These are phyloP conservation scores for Menidia beryllina DNA, from an alignment of 2,113 vertebrate genomes.

Conservation along the genomic window DNA sequence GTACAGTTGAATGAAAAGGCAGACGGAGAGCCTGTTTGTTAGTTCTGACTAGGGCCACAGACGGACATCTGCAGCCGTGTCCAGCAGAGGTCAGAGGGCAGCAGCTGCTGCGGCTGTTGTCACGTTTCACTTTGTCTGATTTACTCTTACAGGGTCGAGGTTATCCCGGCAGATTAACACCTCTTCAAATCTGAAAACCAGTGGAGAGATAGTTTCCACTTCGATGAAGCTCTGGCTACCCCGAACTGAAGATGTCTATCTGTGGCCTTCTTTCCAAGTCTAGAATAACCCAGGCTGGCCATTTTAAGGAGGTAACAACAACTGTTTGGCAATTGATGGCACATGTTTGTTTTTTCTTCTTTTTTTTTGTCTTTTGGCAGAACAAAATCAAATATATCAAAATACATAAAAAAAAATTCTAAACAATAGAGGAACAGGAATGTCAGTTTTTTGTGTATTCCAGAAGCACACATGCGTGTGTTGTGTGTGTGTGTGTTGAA, in stretches of 20 bases:
- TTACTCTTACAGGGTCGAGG: conserved; percentile 4
- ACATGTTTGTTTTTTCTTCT: conserved; percentile 52
- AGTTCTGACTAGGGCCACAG: conserved; percentile 67
- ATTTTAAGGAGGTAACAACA: conserved; percentile 79
- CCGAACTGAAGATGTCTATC: conserved; percentile 57
- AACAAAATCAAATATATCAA: conserved; percentile 71
- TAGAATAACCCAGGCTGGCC: conserved; percentile 66
- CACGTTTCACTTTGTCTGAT: conserved; percentile 14
- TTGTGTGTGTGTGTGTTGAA: conserved; percentile 44
- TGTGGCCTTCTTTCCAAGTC: conserved; percentile 57
- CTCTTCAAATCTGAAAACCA: conserved; percentile 4
- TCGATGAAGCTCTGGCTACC: conserved; percentile 2
- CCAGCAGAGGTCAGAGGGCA: conserved; percentile 24
- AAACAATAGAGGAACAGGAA: conserved; percentile 62
- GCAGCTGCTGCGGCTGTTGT: conserved; percentile 13
- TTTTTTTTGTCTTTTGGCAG: conserved; percentile 51
- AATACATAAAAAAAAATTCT: conserved; percentile 69
- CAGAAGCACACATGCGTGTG: conserved; percentile 44
- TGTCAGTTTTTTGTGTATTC: conserved; percentile 73
- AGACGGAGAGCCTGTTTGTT: conserved; percentile 68
- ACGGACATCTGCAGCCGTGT: conserved; percentile 63
- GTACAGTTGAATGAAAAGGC: conserved; percentile 79
- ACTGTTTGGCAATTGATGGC: conserved; percentile 75
- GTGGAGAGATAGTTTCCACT: background rate
- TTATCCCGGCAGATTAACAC: conserved; percentile 22